phyloP scores from a whole-genome alignment of 2,113 vertebrate genomes.

The Patagioenas fasciata region DNA sequence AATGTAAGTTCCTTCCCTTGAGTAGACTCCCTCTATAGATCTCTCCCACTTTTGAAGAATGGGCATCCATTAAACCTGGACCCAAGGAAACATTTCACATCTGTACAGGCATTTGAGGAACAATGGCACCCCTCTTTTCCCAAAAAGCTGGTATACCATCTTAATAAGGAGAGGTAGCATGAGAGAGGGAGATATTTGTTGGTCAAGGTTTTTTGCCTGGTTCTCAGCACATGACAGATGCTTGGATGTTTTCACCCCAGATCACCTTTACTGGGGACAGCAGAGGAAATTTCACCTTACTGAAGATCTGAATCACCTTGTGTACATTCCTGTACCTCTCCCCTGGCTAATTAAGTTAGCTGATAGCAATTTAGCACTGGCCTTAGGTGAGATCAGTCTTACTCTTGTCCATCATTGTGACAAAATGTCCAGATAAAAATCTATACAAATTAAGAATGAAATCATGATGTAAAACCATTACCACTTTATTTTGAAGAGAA shows the following conservation, averaged over 20 bases:
- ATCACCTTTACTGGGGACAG: background rate
- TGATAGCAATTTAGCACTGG: background rate
- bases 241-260: background rate
- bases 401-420: background rate
- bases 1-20: background rate
- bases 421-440: background rate
- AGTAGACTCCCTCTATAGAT: background rate
- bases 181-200: background rate
- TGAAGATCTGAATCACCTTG: background rate
- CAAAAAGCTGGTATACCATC: background rate
- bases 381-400: background rate
- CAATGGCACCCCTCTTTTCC: background rate
- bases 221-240: background rate
- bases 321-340: background rate
- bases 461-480: background rate
- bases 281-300: background rate
- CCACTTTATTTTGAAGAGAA: background rate
- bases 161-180: background rate
- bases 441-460: background rate
- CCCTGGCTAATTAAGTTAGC: background rate
- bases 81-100: accelerated
- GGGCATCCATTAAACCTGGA: background rate
- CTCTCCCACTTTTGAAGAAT: background rate
- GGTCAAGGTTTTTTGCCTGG: background rate
- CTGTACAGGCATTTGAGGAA: background rate